Conservation (phyloP, 2,113 vertebrate species). For the Anas platyrhynchos region DNA sequence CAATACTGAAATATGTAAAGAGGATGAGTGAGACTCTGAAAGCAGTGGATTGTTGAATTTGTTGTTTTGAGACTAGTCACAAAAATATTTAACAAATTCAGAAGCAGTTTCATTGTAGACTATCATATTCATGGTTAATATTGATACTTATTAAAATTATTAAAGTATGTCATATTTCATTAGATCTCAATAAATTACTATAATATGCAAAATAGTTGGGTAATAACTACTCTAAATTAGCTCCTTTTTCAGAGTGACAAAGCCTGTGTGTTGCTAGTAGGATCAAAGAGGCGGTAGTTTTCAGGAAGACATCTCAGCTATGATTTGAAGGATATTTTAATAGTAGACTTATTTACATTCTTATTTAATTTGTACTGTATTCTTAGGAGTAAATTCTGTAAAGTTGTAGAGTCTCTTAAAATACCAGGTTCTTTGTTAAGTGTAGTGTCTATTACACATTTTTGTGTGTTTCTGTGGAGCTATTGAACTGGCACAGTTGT, state of each 20-base stretch:
- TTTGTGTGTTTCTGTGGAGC: background rate
- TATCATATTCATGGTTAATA: background rate
- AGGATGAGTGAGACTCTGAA: background rate
- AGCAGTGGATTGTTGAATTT: background rate
- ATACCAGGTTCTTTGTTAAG: background rate
- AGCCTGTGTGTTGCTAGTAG: background rate
- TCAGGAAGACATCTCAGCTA: background rate
- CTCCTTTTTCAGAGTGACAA: background rate
- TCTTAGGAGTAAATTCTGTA: background rate
- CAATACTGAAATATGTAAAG: background rate
- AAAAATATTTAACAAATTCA: background rate
- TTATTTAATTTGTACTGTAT: background rate
- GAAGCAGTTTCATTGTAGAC: background rate
- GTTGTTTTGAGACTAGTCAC: background rate
- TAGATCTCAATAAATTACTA: background rate
- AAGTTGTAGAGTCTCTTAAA: background rate
- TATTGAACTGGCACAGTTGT: background rate
- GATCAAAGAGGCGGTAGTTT: background rate
- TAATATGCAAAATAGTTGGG: background rate
- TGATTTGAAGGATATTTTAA: background rate
- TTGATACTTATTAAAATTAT: background rate
- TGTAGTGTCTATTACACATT: rapidly evolving
- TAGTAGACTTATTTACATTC: background rate
- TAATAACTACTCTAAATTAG: background rate
- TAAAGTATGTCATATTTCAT: background rate